These are phyloP conservation scores for Cabera pusaria DNA, from an alignment of 2,888 invertebrate genomes.

Conservation along the genomic window DNA sequence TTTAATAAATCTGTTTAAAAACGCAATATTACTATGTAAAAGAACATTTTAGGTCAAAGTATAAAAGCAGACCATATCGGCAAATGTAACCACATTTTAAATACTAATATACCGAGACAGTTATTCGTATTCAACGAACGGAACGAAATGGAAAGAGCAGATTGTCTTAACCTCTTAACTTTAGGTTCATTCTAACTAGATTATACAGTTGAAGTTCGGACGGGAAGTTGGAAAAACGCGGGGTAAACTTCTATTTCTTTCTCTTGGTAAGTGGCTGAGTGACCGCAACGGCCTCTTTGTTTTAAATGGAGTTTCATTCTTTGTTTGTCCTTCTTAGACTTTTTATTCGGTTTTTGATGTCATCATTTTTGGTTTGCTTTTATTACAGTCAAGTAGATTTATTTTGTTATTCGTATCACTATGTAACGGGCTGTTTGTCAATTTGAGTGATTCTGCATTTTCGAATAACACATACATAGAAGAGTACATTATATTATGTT, in stretches of 20 bases:
- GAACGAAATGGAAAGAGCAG: constrained; percentile 32
- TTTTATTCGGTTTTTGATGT: constrained; percentile 2
- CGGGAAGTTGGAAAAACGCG: constrained; percentile 31
- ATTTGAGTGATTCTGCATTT: no score
- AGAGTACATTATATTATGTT: no score
- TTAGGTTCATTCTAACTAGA: constrained; percentile 39
- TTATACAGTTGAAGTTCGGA: constrained; percentile 38
- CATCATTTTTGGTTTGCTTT: no score
- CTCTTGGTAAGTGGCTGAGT: constrained; percentile 28
- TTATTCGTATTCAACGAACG: constrained; percentile 36
- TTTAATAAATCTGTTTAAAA: no score
- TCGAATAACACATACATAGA: no score
- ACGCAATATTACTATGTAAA: no score
- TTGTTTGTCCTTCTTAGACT: constrained; percentile 12
- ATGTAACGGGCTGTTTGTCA: no score
- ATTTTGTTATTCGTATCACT: no score
- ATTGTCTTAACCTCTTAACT: constrained; percentile 42
- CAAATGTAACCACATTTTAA: constrained; percentile 9
- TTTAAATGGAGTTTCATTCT: constrained; percentile 18
- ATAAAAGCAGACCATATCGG: not conserved
- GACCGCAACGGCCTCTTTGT: constrained; percentile 26
- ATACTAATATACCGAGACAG: constrained; percentile 22
- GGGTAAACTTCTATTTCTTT: constrained; percentile 26
- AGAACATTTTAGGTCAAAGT: no score
- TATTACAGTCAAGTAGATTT: no score